Base-by-base conservation (phyloP, 1,140 invertebrate genomes). In the Drosophila bifasciata region DNA sequence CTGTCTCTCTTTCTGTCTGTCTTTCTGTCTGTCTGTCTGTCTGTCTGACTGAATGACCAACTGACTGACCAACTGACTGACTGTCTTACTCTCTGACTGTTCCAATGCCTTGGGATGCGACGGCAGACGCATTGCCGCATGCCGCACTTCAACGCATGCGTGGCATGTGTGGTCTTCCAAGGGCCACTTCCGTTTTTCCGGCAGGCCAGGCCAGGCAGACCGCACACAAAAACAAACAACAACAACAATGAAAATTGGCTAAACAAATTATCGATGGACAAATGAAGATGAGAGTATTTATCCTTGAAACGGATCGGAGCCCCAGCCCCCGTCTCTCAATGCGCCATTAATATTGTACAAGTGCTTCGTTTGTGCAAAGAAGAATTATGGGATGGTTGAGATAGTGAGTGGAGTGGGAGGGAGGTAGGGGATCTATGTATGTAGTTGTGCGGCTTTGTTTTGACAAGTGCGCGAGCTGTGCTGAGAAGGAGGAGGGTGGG, bases 381-480 rank as follows among this genome's bases (percentile, higher is more conserved):
- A 11, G 17, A 41, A 40, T n/a, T n/a, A n/a, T n/a, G 16, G n/a
- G 15, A 32, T 7, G 6, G 23, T 17, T 7, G 13, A 8, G 46
- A 56, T 17, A 40, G 19, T 9, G 17, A 44, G 55, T 43, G 19
- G 19, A 44, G 41, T 25, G 41, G 25, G 50, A 45, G 25, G 16
- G 45, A 44, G 51, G 46, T 39, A n/a, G n/a, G n/a, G n/a, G n/a
- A n/a, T n/a, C n/a, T n/a, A n/a, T n/a, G n/a, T n/a, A n/a, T n/a
- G n/a, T n/a, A 45, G 52, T 19, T 39, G 8, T 53, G 41, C 60
- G 23, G 51, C 55, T 68, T 80, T 85, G 77, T 86, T 85, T 81
- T 85, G 73, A 85, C 80, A 85, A 85, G 81, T 85, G 80, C 68
- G 63, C 77, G 66, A 25, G 11, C 32, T 13, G n/a, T n/a, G n/a